Evolutionary conservation across 2,888 invertebrate genomes (phyloP).

Genomic region (Nemotelus nigrinus): DNA sequence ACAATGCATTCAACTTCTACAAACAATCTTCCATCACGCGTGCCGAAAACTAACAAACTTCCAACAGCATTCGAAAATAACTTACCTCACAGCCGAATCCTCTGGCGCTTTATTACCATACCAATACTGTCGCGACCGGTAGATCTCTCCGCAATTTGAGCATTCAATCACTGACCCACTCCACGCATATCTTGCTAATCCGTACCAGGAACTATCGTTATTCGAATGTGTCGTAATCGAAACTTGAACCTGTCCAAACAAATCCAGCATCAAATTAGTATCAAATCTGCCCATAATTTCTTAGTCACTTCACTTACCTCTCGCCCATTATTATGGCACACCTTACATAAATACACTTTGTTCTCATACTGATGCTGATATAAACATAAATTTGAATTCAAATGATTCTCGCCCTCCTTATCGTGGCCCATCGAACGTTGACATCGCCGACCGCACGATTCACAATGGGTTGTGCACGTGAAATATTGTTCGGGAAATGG

Average conservation of each 20-base stretch:
- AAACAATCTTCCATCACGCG: too few species aligned
- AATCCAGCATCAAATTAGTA: neutral
- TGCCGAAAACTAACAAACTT: too few species aligned
- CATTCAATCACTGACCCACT: constrained; percentile 82
- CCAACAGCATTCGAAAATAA: neutral
- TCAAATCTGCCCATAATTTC: neutral
- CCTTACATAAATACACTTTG: constrained; percentile 72
- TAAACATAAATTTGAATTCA: constrained; percentile 63
- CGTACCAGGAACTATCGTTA: constrained; percentile 70
- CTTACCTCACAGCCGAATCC: constrained; percentile 69
- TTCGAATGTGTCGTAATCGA: constrained; percentile 57
- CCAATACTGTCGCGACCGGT: constrained; percentile 81
- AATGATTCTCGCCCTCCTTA: constrained; percentile 71
- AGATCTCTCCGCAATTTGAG: constrained; percentile 69
- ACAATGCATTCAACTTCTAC: too few species aligned
- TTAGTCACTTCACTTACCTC: constrained; percentile 57
- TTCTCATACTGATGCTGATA: constrained; percentile 83
- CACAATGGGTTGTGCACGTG: constrained; percentile 77
- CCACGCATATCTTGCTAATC: constrained; percentile 80
- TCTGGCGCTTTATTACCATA: constrained; percentile 81
- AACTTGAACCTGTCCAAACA: constrained; percentile 55
- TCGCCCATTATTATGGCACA: constrained; percentile 70
- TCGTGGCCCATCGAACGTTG: constrained; percentile 75
- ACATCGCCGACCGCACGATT: constrained; percentile 74
- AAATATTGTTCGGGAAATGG: constrained; percentile 83